A percentile compares a stretch with the other conserved stretches of the same genome.
phyloP scores from a whole-genome alignment of 1,140 invertebrate species.

The Drosophila teissieri region DNA sequence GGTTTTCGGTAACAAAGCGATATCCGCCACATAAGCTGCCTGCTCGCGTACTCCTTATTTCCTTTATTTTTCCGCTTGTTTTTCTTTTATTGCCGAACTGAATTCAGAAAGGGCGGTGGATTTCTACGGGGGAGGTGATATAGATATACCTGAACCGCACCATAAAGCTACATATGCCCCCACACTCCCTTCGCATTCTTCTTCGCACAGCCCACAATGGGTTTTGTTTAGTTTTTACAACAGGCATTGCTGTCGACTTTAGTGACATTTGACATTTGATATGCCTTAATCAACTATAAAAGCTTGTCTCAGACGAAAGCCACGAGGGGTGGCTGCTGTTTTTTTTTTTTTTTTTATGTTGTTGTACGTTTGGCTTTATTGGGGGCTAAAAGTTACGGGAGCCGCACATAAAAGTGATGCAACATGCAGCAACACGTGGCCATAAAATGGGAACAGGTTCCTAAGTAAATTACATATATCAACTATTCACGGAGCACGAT shows the following conservation, averaged over 20 bases:
- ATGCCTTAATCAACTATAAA: conserved; percentile 83
- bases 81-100: conserved; percentile 41
- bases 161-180: conserved; percentile 41
- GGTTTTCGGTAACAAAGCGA: conserved; percentile 34
- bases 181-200: too few species aligned
- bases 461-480: conserved; percentile 21
- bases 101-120: neutral
- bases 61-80: conserved; percentile 34
- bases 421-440: conserved; percentile 76
- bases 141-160: conserved; percentile 44
- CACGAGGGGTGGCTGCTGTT: conserved; percentile 2
- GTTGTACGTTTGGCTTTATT: neutral
- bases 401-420: conserved; percentile 64
- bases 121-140: neutral
- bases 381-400: conserved; percentile 44
- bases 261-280: conserved; percentile 82
- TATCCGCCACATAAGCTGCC: conserved; percentile 48
- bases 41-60: conserved; percentile 31
- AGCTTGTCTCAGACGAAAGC: conserved; percentile 59
- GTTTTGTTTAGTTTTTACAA: conserved; percentile 75
- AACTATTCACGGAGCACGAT: conserved; percentile 23
- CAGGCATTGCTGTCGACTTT: conserved; percentile 70
- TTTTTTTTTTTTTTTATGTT: neutral
- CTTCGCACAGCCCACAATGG: conserved; percentile 26
- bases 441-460: conserved; percentile 47